These are phyloP conservation scores for Campoletis raptor DNA, from an alignment of 2,888 invertebrate genomes.

Conservation along the genomic window DNA sequence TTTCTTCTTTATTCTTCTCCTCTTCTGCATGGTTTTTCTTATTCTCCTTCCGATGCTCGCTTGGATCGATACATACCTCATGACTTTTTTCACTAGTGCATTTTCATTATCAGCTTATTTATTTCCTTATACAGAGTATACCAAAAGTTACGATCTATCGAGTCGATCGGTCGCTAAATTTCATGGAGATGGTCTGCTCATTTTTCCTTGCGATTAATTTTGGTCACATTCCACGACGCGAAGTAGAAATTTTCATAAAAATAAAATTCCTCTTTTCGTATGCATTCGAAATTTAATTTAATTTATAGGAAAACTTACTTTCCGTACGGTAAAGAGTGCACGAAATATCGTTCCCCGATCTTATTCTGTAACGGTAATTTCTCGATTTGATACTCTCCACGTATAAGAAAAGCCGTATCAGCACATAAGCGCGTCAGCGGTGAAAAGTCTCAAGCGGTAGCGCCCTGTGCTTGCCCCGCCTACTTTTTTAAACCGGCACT, in stretches of 20 bases:
- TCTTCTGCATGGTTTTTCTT: slow-evolving; percentile 12
- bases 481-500: neutral
- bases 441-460: neutral
- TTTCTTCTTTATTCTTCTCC: slow-evolving; percentile 53
- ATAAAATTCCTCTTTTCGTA: no score
- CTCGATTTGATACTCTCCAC: neutral
- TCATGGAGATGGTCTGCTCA: no score
- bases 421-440: neutral
- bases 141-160: neutral
- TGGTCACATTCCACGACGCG: no score
- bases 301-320: no score
- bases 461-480: neutral
- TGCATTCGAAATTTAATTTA: no score
- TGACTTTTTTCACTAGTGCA: slow-evolving; percentile 33
- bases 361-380: no score
- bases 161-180: neutral
- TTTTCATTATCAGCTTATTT: slow-evolving; percentile 39
- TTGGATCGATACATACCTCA: slow-evolving; percentile 53
- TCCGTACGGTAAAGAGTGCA: no score
- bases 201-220: no score
- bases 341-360: no score
- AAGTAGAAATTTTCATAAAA: no score
- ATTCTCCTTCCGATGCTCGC: slow-evolving; percentile 1
- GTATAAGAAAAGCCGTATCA: neutral
- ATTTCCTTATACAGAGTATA: slow-evolving; percentile 25